Evolutionary conservation across 2,113 vertebrate genomes (phyloP), one percentile per base, ranked within the genome.

Genomic region (Podilymbus podiceps): DNA sequence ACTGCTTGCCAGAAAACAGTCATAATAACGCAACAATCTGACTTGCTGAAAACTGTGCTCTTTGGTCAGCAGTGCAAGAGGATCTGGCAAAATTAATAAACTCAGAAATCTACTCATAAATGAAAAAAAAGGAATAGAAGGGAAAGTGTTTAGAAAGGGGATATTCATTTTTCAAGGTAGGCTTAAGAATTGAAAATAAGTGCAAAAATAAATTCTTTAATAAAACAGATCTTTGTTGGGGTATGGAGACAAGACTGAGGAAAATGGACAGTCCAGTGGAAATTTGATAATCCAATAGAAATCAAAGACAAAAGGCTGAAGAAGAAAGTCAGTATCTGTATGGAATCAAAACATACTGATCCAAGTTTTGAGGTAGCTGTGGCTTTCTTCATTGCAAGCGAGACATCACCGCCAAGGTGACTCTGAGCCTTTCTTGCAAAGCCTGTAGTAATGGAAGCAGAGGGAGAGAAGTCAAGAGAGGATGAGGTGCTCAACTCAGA

Each of bases 401-500:
- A 89, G 35, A 80, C 5, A 1, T 28, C 2, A 2, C 35, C n/a
- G 5, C 24, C 1, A 1, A 74, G 16, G 11, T 42, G 33, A 40
- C 38, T 33, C 53, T 20, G 5, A 63, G 12, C 5, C 12, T 55
- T 20, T 62, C 15, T 74, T 40, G 15, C 28, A 52, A 78, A 46
- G 17, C 35, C 30, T 56, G 8, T 28, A 31, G 47, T 56, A 50
- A 40, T 12, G 35, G 53, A 53, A 55, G n/a, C 6, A 62, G 6
- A 82, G 5, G 31, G 7, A 50, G 11, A 55, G 22, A 3, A 44
- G 8, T 20, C 31, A 75, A 44, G 31, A 33, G 22, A 24, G 12
- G 12, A 38, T 22, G 22, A 76, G 15, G 25, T 25, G 18, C 15
- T 59, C 0, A 0, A 25, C 20, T 85, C 31, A 27, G n/a, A n/a